phyloP scores from a whole-genome alignment of 2,888 invertebrate genomes.

The Harpagoxenus sublaevis region DNA sequence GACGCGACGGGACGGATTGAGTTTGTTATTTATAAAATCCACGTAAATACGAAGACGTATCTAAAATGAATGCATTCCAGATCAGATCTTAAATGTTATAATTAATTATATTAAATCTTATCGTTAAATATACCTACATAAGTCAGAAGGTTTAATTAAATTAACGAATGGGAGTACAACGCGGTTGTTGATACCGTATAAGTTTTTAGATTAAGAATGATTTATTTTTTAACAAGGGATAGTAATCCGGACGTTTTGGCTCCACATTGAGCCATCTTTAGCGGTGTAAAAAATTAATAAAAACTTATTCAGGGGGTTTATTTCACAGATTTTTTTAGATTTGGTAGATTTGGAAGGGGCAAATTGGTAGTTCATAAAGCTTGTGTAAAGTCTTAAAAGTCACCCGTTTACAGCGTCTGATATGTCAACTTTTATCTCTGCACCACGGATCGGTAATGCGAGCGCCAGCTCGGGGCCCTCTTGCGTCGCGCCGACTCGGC shows the following conservation, averaged over 20 bases:
- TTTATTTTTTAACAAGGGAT: no score
- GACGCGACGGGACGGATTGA: neutral
- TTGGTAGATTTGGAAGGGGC: no score
- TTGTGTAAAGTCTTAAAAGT: neutral
- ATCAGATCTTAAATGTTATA: neutral
- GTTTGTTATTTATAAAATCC: neutral
- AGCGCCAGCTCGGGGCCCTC: slow-evolving; percentile 59
- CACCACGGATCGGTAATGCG: slow-evolving; percentile 67
- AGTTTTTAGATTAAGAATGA: no score
- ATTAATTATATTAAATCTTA: slow-evolving; percentile 6
- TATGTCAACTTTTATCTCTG: neutral
- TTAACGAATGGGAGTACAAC: no score
- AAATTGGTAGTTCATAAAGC: no score
- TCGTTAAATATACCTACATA: neutral
- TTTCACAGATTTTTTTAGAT: no score
- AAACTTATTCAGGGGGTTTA: no score
- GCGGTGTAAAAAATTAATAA: no score
- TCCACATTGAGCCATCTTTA: no score
- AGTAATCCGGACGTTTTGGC: no score
- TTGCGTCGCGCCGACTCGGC: slow-evolving; percentile 48
- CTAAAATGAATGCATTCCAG: neutral
- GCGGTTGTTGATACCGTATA: no score
- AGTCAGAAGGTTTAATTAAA: no score
- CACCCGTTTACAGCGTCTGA: neutral
- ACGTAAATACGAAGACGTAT: neutral